Percentiles rank a stretch among this genome's conserved stretches.
These are phyloP conservation scores for Saturnia japonica DNA, from an alignment of 2,888 invertebrate genomes.

Conservation along the genomic window DNA sequence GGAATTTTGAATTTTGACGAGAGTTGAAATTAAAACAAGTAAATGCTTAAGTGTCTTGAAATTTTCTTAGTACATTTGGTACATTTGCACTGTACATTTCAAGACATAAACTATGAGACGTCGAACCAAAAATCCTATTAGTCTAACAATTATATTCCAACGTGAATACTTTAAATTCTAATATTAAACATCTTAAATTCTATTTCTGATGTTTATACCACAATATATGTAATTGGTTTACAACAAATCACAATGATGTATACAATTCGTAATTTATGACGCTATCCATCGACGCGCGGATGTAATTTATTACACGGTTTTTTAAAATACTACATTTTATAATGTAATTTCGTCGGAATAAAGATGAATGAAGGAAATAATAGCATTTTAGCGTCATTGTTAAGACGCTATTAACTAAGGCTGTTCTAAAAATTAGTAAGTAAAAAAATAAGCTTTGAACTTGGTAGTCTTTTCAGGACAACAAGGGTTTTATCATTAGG, in stretches of 20 bases:
- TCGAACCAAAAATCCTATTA: too few species aligned
- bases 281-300: conserved; percentile 11
- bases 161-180: not conserved
- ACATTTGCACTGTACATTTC: too few species aligned
- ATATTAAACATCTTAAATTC: conserved; percentile 13
- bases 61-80: too few species aligned
- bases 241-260: conserved; percentile 9
- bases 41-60: too few species aligned
- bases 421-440: not conserved
- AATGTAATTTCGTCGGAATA: conserved; percentile 6
- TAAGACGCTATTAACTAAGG: not conserved
- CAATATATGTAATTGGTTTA: conserved; percentile 9
- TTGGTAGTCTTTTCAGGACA: not conserved
- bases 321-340: conserved; percentile 5
- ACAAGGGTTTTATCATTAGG: not conserved
- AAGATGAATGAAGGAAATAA: not conserved
- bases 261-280: conserved; percentile 2
- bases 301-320: conserved; percentile 5
- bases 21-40: too few species aligned
- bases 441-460: not conserved
- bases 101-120: too few species aligned
- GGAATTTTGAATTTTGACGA: too few species aligned
- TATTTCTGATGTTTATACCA: conserved; percentile 14
- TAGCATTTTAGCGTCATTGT: not conserved
- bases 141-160: not conserved